Evolutionary conservation across 2,797 vertebrate species (phyloP), one percentile per base, ranked within the genome.

Genomic region (Harpagifer antarcticus): DNA sequence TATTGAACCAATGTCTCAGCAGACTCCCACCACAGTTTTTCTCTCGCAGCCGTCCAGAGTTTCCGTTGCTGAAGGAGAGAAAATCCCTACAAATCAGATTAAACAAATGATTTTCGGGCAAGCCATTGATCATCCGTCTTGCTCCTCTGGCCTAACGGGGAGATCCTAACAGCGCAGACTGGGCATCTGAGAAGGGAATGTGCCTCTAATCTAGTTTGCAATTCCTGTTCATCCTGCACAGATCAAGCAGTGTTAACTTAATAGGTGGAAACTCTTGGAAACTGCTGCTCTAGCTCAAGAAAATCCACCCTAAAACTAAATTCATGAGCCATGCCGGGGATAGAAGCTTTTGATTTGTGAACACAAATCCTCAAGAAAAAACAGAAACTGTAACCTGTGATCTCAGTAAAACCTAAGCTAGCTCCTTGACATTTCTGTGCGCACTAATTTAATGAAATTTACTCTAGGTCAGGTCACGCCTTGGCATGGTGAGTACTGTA

Each of bases 191-290:
- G 92, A 92, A 86, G 88, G 76, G 88, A 92, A 94, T 92, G 91
- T 90, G 89, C 88, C 81, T 90, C 79, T 95, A 92, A 94, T 94
- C 81, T 82, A 78, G 90, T 94, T 95, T 92, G 89, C 82, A 74
- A 95, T 92, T 93, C 89, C 91, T 93, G 92, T 93, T 94, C 92
- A 94, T 94, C 92, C 91, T 92, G 92, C 88, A 79, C 76, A 91
- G 91, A 93, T 94, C 93, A 93, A 93, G 92, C 92, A 91, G 87
- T 84, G 92, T 88, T 92, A 94, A 93, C 88, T 78, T 86, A 93
- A 93, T 93, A 82, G 88, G 80, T 91, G 86, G 87, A 92, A 91
- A 90, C 82, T 91, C 89, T 89, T 76, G 72, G 23, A 23, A 23
- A 90, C 71, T 73, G 76, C 71, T 72, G 43, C 82, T 85, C 62